These are phyloP conservation scores for Iguana delicatissima DNA, from an alignment of 2,797 vertebrate genomes.

Conservation along the genomic window DNA sequence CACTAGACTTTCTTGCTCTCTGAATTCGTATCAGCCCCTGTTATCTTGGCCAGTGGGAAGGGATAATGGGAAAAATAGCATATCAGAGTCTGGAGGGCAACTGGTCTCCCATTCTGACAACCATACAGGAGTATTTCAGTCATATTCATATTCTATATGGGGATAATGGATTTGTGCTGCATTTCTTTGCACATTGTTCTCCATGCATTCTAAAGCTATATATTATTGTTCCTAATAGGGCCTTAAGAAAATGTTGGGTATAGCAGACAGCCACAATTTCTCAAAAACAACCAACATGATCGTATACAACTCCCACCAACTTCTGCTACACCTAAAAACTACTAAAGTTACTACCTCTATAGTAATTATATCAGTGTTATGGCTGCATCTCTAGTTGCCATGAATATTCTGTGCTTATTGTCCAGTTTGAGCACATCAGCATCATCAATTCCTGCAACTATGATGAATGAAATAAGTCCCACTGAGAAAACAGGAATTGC, in stretches of 20 bases:
- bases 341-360: not conserved
- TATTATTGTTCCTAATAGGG: not conserved
- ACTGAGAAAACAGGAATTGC: not conserved
- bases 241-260: not conserved
- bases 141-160: not conserved
- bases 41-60: too few relatives aligned
- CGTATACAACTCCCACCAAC: not conserved
- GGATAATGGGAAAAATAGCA: too few relatives aligned
- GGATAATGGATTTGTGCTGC: not conserved
- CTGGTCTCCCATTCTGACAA: too few relatives aligned
- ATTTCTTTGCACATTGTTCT: not conserved
- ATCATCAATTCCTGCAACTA: not conserved
- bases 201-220: too few relatives aligned
- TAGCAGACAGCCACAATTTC: not conserved
- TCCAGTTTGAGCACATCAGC: not conserved
- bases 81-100: too few relatives aligned
- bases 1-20: too few relatives aligned
- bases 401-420: not conserved
- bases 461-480: not conserved
- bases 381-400: not conserved
- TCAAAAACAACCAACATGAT: not conserved
- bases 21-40: too few relatives aligned
- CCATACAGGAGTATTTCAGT: not conserved
- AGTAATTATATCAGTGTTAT: not conserved
- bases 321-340: not conserved